These are phyloP conservation scores for Chaetops frenatus DNA, from an alignment of 2,113 vertebrate genomes.

Conservation along the genomic window DNA sequence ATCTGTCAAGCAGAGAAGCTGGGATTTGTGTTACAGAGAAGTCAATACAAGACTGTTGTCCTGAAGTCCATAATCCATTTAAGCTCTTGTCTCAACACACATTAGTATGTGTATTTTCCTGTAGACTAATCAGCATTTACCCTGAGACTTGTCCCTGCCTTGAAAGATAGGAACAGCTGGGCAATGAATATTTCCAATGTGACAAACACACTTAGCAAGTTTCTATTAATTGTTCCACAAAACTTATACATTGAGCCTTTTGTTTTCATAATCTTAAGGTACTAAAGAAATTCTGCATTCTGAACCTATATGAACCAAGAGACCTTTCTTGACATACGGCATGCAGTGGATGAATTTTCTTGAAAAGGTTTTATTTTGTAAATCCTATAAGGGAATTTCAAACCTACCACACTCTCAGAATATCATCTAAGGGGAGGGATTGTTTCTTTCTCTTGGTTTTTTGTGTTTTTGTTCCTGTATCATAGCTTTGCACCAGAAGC, in stretches of 20 bases:
- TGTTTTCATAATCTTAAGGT: background rate
- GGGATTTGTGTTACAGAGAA: background rate
- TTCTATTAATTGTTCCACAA: background rate
- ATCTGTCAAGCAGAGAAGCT: background rate
- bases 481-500: background rate
- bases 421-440: background rate
- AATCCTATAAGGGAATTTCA: background rate
- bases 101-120: background rate
- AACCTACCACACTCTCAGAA: background rate
- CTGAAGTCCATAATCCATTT: background rate
- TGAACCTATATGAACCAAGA: background rate
- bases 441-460: background rate
- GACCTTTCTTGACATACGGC: fast-evolving
- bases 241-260: background rate
- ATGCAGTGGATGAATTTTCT: background rate
- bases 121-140: background rate
- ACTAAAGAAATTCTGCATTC: background rate
- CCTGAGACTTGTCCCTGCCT: background rate
- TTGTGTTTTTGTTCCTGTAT: background rate
- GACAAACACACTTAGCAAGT: background rate
- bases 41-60: background rate
- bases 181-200: background rate
- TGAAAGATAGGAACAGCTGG: background rate
- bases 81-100: background rate
- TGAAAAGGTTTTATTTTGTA: background rate